Evolutionary conservation across 92 coral and sea anemone species (phyloP).

Genomic region (Blastomussa wellsi): DNA sequence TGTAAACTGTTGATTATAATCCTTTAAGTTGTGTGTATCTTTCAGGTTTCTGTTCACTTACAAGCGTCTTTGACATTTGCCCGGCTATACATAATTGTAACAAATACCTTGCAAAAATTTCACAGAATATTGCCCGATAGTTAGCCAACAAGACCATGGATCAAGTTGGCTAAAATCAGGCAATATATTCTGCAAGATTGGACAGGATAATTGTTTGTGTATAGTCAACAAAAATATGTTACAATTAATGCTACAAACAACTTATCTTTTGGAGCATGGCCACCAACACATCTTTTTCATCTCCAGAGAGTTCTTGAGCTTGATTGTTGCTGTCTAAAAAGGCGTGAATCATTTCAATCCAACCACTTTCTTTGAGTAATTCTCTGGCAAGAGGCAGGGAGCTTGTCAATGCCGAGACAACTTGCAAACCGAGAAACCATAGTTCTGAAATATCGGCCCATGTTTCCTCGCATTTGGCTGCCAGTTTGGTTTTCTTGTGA

Average conservation of each 20-base stretch:
- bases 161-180: no score
- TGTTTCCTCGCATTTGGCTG: constrained; percentile 18
- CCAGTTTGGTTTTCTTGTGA: constrained; percentile 1
- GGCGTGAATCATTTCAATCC: constrained; percentile 47
- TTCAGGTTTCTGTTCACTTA: no score
- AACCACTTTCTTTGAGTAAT: constrained; percentile 50
- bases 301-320: background rate
- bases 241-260: background rate
- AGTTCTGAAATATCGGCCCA: constrained; percentile 79
- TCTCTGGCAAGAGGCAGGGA: constrained; percentile 29
- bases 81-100: no score
- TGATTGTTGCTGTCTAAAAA: background rate
- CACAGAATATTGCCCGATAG: no score
- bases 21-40: no score
- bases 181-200: no score
- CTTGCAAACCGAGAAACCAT: constrained; percentile 86
- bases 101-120: no score
- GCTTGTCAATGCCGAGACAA: constrained; percentile 47
- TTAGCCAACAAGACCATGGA: no score
- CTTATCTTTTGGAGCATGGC: background rate
- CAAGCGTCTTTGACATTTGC: no score
- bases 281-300: background rate
- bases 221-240: no score
- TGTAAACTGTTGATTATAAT: no score
- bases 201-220: no score